Base-by-base conservation (phyloP, 92 coral and sea anemone genomes). In the Porites evermanni region DNA sequence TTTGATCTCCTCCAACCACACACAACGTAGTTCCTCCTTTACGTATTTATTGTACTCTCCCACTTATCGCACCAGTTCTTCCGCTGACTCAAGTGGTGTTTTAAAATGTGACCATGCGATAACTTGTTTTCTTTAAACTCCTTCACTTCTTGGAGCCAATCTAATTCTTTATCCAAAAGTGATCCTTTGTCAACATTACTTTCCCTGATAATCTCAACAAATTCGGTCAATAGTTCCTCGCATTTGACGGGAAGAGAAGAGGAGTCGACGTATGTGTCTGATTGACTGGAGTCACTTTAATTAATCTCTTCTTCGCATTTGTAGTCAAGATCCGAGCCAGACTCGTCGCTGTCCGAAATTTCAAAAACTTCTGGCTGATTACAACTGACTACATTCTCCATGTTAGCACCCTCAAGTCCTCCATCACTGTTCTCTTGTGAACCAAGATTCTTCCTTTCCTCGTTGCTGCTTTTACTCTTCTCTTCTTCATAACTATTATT, bases 151-250 rank as follows among this genome's bases (percentile, higher is more conserved):
- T 52, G 21, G 18, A 51, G 12, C 92, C 92, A 89, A 9, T 61
- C 32, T 26, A 18, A 56, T 32, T 89, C 93, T 20, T 19, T 11
- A 26, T 84, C 86, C 29, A 89, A 74, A 24, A 85, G 58, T 66
- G 80, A 75, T 4, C 84, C 83, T 20, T 56, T 75, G 63, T 77
- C 20, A 74, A 65, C 23, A 53, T 89, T 79, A 44, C 84, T 76
- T 73, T 84, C 76, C 13, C 92, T 90, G 32, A 80, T 38, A 75
- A 90, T 66, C 74, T 90, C 90, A 10, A 85, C 78, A 21, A 85
- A 56, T 78, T 90, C 87, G 19, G 84, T 90, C 47, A 89, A 7
- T 32, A 67, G 71, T 26, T 26, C 71, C 21, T 67, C 71, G 38
- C 71, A 26, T 67, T 67, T 32, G 8, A 12, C 12, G 50, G 18